Evolutionary conservation across 2,888 invertebrate species (phyloP).

Genomic region (Nebria brevicollis): DNA sequence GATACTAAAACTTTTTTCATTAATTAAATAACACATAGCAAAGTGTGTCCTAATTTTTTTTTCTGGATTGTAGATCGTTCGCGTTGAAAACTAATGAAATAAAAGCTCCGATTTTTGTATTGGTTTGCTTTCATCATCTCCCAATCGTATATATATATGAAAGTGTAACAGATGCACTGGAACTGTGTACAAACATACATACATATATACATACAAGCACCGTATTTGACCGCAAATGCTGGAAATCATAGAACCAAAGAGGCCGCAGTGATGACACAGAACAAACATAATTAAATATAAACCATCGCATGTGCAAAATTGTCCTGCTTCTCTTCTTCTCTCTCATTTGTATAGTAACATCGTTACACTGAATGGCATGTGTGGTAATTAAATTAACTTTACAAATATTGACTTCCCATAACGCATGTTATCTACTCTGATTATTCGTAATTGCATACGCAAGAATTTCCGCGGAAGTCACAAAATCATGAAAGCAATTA

Average conservation of each 20-base stretch:
- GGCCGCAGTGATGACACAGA: background rate
- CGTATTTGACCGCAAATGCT: background rate
- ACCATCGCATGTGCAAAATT: background rate
- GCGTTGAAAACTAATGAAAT: constrained; percentile 5
- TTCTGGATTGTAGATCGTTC: background rate
- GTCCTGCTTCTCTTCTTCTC: background rate
- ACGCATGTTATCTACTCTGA: background rate
- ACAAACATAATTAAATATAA: background rate
- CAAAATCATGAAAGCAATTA: background rate
- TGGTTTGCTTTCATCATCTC: constrained; percentile 2
- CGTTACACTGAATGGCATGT: background rate
- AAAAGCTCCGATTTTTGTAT: background rate
- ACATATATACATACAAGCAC: background rate
- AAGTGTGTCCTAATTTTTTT: background rate
- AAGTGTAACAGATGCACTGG: background rate
- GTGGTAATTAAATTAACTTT: background rate
- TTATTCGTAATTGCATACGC: background rate
- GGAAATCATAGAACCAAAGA: background rate
- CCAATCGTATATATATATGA: background rate
- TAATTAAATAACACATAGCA: too few relatives aligned
- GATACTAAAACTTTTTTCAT: too few relatives aligned
- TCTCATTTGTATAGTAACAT: background rate
- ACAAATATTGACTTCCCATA: background rate
- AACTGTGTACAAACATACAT: background rate
- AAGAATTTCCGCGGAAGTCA: background rate